Conservation (phyloP, 2,797 vertebrate species). For the Notolepis coatsorum region DNA sequence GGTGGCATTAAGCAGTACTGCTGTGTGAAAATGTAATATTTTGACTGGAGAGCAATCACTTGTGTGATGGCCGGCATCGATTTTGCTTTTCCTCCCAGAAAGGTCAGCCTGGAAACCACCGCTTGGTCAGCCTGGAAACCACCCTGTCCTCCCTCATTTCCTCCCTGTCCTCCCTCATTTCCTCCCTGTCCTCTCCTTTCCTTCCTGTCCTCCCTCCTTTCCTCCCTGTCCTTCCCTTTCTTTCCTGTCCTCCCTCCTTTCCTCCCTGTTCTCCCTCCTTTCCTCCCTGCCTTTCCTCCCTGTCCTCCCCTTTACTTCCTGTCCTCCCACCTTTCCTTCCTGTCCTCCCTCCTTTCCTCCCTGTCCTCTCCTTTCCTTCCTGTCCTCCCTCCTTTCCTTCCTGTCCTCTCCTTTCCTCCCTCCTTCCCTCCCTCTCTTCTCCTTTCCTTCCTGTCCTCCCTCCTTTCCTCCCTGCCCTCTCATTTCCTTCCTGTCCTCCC, state of each 20-base stretch:
- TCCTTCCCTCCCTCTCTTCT: background rate
- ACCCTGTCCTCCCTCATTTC: background rate
- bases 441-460: too few species aligned
- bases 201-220: slow-evolving; percentile 1
- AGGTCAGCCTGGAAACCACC: background rate
- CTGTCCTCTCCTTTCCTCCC: slow-evolving; percentile 10
- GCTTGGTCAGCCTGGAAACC: background rate
- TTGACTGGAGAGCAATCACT: slow-evolving; percentile 1
- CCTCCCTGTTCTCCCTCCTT: slow-evolving; percentile 16
- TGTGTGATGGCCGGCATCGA: background rate
- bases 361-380: too few species aligned
- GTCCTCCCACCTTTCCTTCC: slow-evolving; percentile 1
- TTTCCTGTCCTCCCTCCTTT: background rate
- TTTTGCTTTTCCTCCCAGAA: background rate
- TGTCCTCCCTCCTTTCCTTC: slow-evolving; percentile 4
- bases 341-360: slow-evolving; percentile 17
- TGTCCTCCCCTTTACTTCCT: slow-evolving; percentile 18
- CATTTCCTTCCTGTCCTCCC: background rate
- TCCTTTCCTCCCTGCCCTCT: background rate
- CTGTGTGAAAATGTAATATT: background rate
- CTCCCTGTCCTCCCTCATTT: too few species aligned
- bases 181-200: too few species aligned
- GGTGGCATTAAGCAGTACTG: slow-evolving; percentile 2
- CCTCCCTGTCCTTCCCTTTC: slow-evolving; percentile 16
- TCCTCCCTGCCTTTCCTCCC: slow-evolving; percentile 2